Conservation (phyloP, 2,113 vertebrate species). For the Tragelaphus buxtoni region DNA sequence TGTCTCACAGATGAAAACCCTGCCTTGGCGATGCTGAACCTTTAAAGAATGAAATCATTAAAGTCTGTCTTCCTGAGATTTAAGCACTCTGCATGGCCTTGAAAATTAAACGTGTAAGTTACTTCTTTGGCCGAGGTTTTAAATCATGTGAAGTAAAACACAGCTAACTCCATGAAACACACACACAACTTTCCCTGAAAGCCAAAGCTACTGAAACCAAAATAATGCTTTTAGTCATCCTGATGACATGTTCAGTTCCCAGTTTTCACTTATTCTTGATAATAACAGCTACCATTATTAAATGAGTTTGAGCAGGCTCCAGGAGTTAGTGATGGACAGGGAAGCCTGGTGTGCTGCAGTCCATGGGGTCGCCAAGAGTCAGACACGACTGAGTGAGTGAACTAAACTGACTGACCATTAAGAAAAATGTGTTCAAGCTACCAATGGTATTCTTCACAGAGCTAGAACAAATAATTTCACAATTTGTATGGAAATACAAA, state of each 20-base stretch:
- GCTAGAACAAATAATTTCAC: too few species aligned
- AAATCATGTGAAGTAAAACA: not conserved
- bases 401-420: not conserved
- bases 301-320: not conserved
- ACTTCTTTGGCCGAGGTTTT: not conserved
- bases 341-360: not conserved
- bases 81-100: not conserved
- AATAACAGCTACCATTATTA: not conserved
- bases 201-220: not conserved
- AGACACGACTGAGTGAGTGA: not conserved
- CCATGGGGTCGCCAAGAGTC: not conserved
- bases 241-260: not conserved
- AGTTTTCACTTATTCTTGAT: not conserved
- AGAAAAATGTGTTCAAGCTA: not conserved
- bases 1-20: not conserved
- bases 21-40: not conserved
- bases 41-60: not conserved
- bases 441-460: too few species aligned
- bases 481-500: too few species aligned
- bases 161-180: not conserved
- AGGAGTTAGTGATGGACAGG: not conserved
- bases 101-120: not conserved
- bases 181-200: not conserved
- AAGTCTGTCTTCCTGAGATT: not conserved
- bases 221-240: not conserved